Evolutionary conservation across 1,140 invertebrate species (phyloP).

Genomic region (Meloidogyne hapla): DNA sequence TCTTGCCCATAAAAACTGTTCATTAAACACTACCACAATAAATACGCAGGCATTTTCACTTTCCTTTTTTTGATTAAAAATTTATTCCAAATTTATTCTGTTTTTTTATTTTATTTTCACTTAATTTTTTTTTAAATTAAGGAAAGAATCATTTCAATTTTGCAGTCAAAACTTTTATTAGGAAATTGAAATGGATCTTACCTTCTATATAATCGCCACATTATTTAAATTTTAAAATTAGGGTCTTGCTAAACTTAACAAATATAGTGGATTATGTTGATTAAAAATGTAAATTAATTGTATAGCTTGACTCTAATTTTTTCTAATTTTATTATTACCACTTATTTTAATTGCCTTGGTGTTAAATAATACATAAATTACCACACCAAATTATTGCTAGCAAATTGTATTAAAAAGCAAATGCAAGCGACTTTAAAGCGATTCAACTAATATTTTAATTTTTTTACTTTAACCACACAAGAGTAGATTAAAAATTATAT

Average conservation of each 20-base stretch:
- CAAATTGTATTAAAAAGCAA: neutral
- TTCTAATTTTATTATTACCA: neutral
- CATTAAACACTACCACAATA: neutral
- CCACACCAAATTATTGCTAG: neutral
- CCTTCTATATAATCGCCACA: too few relatives aligned
- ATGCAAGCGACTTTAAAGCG: neutral
- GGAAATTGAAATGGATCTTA: neutral
- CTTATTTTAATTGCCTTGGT: neutral
- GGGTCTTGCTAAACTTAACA: neutral
- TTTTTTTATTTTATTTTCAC: too few relatives aligned
- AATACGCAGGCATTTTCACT: neutral
- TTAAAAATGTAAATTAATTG: too few relatives aligned
- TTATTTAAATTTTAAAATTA: neutral
- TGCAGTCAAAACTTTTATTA: too few relatives aligned
- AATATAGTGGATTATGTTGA: neutral
- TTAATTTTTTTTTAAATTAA: neutral
- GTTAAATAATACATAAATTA: neutral
- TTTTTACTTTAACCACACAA: neutral
- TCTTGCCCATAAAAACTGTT: neutral
- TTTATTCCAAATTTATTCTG: neutral
- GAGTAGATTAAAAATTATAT: neutral
- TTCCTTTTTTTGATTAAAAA: neutral
- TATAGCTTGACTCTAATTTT: neutral
- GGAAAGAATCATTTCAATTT: neutral
- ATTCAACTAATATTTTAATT: neutral